phyloP scores from a whole-genome alignment of 1,140 invertebrate genomes.

The Camponotus floridanus region DNA sequence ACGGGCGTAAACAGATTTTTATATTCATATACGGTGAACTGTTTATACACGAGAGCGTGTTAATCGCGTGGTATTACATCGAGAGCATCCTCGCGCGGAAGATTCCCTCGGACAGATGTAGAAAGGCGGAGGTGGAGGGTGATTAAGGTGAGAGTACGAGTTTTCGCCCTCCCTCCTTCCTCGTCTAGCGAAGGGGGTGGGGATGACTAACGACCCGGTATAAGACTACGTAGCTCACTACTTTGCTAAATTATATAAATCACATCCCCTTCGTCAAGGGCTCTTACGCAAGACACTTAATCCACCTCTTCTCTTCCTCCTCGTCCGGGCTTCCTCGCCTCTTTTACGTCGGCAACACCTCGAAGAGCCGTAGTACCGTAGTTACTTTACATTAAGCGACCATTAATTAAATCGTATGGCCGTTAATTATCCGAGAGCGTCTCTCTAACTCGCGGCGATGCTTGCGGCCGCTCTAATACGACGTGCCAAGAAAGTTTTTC shows the following conservation, averaged over 20 bases:
- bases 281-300: constrained; percentile 79
- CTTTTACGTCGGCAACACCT: constrained; percentile 63
- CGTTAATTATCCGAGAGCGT: constrained; percentile 79
- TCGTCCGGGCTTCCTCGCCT: constrained; percentile 25
- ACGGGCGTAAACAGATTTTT: not conserved
- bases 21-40: not conserved
- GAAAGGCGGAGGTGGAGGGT: constrained; percentile 49
- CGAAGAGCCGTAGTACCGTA: constrained; percentile 68
- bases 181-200: not conserved
- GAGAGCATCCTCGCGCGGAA: constrained; percentile 22
- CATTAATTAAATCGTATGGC: constrained; percentile 80
- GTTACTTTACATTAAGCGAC: constrained; percentile 80
- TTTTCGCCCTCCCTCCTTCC: not conserved
- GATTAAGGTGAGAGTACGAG: constrained; percentile 57
- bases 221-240: constrained; percentile 78
- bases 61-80: not conserved
- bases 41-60: not conserved
- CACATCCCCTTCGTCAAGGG: constrained; percentile 81
- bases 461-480: constrained; percentile 49
- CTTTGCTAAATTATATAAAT: constrained; percentile 85
- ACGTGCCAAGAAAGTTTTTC: constrained; percentile 39
- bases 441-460: constrained; percentile 71
- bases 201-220: constrained; percentile 76
- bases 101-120: constrained; percentile 58
- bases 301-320: constrained; percentile 65